Evolutionary conservation across 2,888 invertebrate species (phyloP).

Genomic region (Saturnia japonica): DNA sequence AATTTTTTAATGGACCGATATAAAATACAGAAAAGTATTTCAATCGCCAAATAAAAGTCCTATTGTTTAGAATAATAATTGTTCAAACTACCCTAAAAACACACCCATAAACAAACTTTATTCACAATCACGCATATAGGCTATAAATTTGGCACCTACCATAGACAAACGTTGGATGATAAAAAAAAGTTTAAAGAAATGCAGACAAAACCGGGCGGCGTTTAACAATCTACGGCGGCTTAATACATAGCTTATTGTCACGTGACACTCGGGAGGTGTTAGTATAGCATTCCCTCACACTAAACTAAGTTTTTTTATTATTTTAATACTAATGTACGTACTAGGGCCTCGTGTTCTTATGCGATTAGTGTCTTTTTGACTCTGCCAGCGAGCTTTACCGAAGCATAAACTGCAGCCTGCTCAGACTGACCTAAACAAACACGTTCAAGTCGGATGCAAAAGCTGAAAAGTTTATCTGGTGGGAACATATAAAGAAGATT

Average conservation of each 20-base stretch:
- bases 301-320: constrained; percentile 44
- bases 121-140: constrained; percentile 4
- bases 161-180: not conserved
- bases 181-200: constrained; percentile 18
- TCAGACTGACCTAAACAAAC: too few relatives aligned
- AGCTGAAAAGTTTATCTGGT: not conserved
- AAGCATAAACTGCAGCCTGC: not conserved
- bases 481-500: not conserved
- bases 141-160: constrained; percentile 13
- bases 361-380: constrained; percentile 26
- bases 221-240: constrained; percentile 57
- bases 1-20: not conserved
- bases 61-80: not conserved
- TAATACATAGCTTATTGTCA: constrained; percentile 76
- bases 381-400: not conserved
- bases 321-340: constrained; percentile 32
- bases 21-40: not conserved
- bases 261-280: constrained; percentile 67
- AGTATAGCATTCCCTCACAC: constrained; percentile 71
- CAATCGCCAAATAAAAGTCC: not conserved
- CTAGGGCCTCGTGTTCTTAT: constrained; percentile 27
- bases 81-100: constrained; percentile 5
- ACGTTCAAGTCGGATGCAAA: not conserved
- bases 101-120: constrained; percentile 1
- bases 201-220: constrained; percentile 57